phyloP scores from a whole-genome alignment of 2,888 invertebrate genomes.

The Morpho helenor region DNA sequence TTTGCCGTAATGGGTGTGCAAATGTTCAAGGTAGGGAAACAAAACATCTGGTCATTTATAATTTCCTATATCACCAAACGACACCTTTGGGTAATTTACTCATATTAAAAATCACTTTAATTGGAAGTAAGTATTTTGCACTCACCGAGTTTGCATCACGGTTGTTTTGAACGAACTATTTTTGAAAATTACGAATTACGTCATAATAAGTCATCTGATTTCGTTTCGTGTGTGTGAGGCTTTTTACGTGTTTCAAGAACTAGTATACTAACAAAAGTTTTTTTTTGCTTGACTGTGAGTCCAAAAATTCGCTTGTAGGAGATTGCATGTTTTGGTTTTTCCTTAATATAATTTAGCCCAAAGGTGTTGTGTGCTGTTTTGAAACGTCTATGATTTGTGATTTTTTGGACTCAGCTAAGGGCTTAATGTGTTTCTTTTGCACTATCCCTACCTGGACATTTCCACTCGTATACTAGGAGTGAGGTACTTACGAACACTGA shows the following conservation, averaged over 20 bases:
- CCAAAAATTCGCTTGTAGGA: slow-evolving; percentile 62
- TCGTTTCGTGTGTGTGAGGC: slow-evolving; percentile 30
- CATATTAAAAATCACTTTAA: slow-evolving; percentile 28
- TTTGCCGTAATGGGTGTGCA: slow-evolving; percentile 99
- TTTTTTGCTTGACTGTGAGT: slow-evolving; percentile 50
- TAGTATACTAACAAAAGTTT: slow-evolving; percentile 25
- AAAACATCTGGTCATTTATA: slow-evolving; percentile 23
- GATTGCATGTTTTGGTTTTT: slow-evolving; percentile 43
- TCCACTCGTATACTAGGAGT: slow-evolving; percentile 59
- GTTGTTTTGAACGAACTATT: slow-evolving; percentile 14
- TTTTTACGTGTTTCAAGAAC: slow-evolving; percentile 27
- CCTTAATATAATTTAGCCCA: slow-evolving; percentile 49
- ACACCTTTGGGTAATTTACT: slow-evolving; percentile 67
- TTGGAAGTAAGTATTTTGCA: slow-evolving; percentile 52
- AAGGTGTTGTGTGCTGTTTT: slow-evolving; percentile 67
- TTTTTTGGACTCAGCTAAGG: slow-evolving; percentile 70
- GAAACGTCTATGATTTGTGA: slow-evolving; percentile 36
- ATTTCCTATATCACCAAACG: slow-evolving; percentile 37
- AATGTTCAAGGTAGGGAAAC: slow-evolving; percentile 97
- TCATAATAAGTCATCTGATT: slow-evolving; percentile 23
- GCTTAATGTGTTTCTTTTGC: slow-evolving; percentile 71
- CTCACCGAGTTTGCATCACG: slow-evolving; percentile 18
- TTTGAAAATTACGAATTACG: no score
- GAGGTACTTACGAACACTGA: slow-evolving; percentile 50
- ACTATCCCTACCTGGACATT: slow-evolving; percentile 76